phyloP scores from a whole-genome alignment of 1,140 invertebrate species.

The Ericerus pela region DNA sequence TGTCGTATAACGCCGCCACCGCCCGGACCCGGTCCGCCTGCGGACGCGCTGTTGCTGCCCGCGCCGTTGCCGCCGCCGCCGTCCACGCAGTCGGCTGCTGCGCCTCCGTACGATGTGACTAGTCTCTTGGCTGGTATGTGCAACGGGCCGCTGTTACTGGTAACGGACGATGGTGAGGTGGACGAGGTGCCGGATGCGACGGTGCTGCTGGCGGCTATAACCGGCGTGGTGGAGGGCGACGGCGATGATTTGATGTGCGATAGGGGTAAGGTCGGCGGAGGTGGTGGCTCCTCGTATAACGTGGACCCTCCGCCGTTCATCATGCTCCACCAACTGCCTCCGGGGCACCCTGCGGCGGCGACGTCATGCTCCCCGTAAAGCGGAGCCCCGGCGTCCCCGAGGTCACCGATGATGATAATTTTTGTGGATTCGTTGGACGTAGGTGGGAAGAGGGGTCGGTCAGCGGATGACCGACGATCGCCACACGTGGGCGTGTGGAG shows the following conservation, averaged over 20 bases:
- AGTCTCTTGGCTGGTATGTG: conserved; percentile 70
- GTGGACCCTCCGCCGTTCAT: conserved; percentile 49
- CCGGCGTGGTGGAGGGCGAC: conserved; percentile 35
- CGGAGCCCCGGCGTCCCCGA: conserved; percentile 53
- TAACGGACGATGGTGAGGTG: conserved; percentile 50
- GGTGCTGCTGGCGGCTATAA: conserved; percentile 39
- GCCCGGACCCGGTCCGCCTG: conserved; percentile 42
- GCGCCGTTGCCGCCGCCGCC: conserved; percentile 43
- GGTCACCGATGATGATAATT: conserved; percentile 56
- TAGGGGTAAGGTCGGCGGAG: conserved; percentile 37
- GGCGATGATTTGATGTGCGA: conserved; percentile 31
- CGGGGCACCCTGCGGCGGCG: conserved; percentile 50
- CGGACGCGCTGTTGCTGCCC: conserved; percentile 29
- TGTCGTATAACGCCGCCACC: conserved; percentile 55
- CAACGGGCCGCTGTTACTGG: conserved; percentile 47
- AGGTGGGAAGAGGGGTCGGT: conserved; percentile 15
- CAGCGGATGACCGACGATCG: conserved; percentile 11
- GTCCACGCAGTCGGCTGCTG: conserved; percentile 35
- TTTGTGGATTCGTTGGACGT: conserved; percentile 29
- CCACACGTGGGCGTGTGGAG: background rate
- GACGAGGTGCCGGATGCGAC: conserved; percentile 52
- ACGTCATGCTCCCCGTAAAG: conserved; percentile 59
- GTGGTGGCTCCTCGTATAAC: conserved; percentile 56
- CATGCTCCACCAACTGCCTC: conserved; percentile 65
- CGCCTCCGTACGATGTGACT: conserved; percentile 41